Base-by-base conservation (phyloP, 2,797 vertebrate species). In the Amblyraja radiata region DNA sequence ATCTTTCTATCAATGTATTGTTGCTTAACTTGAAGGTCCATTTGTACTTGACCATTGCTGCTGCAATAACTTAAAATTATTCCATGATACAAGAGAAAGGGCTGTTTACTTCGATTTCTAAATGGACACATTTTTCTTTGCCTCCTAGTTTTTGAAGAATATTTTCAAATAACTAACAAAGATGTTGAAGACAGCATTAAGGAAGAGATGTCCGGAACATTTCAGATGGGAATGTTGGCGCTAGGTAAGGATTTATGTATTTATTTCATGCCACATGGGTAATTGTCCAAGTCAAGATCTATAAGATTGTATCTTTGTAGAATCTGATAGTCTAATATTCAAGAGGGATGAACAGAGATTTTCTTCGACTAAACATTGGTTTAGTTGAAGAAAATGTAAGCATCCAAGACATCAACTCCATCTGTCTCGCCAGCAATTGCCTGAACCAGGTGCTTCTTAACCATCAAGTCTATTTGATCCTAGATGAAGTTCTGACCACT, bases 151-250 rank as follows among this genome's bases (percentile, higher is more conserved):
- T 92, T 92, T 92, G 90, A 92, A 54, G 68, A 73, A 92, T 92
- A 92, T 23, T 73, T 74, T 92, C 90, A 92, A 58, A 11, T 74
- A 92, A 92, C 73, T 28, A 92, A 92, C 73, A 92, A 92, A 74
- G 90, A 92, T 54, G 54, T 92, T 92, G 90, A 92, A 92, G 90
- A 92, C 71, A 92, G 21, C 90, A 58, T 92, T 76, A 74, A 92
- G 73, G 90, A 92, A 73, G 90, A 92, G 54, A 92, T 76, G 71
- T 92, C 90, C 54, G 90, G 90, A 1, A 14, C 90, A 58, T 74
- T 92, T 23, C 39, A 92, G 73, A 92, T 92, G 90, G 90, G 36
- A 76, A 76, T 92, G 39, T 25, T 92, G 21, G 39, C 25, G 39
- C 13, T 92, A 36, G 73, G 90, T 92, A 76, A 74, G 84, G 71